These are phyloP conservation scores for Polyergus mexicanus DNA, from an alignment of 1,140 invertebrate species.

Conservation along the genomic window DNA sequence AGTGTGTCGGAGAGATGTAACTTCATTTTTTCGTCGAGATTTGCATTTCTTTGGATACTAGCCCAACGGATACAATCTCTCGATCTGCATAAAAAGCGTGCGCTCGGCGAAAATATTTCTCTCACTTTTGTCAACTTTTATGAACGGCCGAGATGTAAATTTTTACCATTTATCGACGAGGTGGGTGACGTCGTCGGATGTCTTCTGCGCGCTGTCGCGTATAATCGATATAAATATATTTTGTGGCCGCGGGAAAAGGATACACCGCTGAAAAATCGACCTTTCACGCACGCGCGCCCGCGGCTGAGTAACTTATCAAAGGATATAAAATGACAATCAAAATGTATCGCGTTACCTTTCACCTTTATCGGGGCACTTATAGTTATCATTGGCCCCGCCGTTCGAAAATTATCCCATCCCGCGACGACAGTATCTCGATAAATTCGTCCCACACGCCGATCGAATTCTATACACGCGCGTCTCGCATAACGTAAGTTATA, in stretches of 20 bases:
- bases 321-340: slow-evolving; percentile 25
- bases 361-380: slow-evolving; percentile 31
- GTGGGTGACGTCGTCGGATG: not conserved
- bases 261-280: slow-evolving; percentile 33
- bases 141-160: slow-evolving; percentile 19
- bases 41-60: slow-evolving; percentile 51
- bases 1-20: slow-evolving; percentile 4
- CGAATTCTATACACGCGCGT: slow-evolving; percentile 30
- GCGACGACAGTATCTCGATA: not conserved
- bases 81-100: slow-evolving; percentile 35
- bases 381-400: slow-evolving; percentile 5
- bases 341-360: slow-evolving; percentile 47
- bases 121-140: not conserved
- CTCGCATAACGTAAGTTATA: not conserved
- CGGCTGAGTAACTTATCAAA: slow-evolving; percentile 23
- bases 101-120: not conserved
- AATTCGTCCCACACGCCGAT: not conserved
- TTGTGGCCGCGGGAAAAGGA: not conserved
- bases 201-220: not conserved
- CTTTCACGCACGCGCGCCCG: slow-evolving; percentile 18
- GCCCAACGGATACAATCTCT: not conserved
- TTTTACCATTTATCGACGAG: slow-evolving; percentile 42
- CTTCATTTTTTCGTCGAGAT: slow-evolving; percentile 27
- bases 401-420: not conserved
- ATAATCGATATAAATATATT: slow-evolving; percentile 40